Evolutionary conservation across 2,797 vertebrate genomes (phyloP).

Genomic region (Psittacula echo): DNA sequence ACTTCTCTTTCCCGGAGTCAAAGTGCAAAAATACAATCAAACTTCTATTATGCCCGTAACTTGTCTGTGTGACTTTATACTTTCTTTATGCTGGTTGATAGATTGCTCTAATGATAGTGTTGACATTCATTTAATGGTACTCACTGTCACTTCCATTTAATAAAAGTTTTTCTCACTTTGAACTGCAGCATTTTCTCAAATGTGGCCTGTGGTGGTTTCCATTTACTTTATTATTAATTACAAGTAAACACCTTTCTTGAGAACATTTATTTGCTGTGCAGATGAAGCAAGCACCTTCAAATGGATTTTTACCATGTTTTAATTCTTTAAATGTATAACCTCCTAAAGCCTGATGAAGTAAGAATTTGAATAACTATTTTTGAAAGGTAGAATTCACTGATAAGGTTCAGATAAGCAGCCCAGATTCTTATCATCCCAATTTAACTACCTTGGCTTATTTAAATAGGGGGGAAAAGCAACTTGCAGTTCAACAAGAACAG

Average conservation of each 20-base stretch:
- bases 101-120: slow-evolving; percentile 8
- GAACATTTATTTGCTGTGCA: slow-evolving; percentile 53
- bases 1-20: not conserved
- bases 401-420: slow-evolving; percentile 40
- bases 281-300: slow-evolving; percentile 44
- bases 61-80: not conserved
- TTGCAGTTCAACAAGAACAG: slow-evolving; percentile 47
- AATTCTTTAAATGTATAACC: slow-evolving; percentile 32
- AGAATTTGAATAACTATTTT: slow-evolving; percentile 68
- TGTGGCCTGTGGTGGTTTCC: slow-evolving; percentile 54
- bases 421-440: slow-evolving; percentile 58
- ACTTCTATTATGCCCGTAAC: not conserved
- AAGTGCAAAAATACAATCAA: not conserved
- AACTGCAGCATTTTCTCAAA: slow-evolving; percentile 42
- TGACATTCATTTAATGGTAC: slow-evolving; percentile 13
- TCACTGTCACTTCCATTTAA: slow-evolving; percentile 32
- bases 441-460: slow-evolving; percentile 52
- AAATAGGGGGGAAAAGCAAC: not conserved
- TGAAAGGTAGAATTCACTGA: slow-evolving; percentile 52
- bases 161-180: slow-evolving; percentile 58
- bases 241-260: slow-evolving; percentile 47
- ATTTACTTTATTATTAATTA: slow-evolving; percentile 59
- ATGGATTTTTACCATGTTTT: slow-evolving; percentile 1
- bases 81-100: slow-evolving; percentile 24
- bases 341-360: slow-evolving; percentile 57